These are phyloP conservation scores for Limnothrissa miodon DNA, from an alignment of 2,113 vertebrate species.

Conservation along the genomic window DNA sequence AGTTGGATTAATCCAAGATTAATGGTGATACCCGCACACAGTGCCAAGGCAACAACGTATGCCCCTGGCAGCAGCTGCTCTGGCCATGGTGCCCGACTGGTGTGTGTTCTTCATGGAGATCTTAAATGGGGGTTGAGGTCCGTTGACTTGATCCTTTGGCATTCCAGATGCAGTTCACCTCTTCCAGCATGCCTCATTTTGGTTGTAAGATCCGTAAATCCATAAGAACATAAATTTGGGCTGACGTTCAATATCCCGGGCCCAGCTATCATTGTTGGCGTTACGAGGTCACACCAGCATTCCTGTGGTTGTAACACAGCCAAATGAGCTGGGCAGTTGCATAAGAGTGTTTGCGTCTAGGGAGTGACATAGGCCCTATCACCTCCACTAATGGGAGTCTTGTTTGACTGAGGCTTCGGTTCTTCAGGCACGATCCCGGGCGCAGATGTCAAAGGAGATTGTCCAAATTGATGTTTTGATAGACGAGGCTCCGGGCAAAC, in stretches of 20 bases:
- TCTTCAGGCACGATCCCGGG: background rate
- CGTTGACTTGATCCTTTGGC: background rate
- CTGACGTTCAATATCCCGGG: too few relatives aligned
- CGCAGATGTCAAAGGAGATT: background rate
- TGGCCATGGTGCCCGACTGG: too few relatives aligned
- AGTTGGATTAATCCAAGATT: slow-evolving; percentile 27
- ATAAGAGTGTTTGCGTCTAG: background rate
- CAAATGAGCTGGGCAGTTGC: background rate
- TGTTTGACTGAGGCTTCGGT: background rate
- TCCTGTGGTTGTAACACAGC: background rate
- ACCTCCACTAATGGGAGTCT: background rate
- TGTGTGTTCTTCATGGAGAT: background rate
- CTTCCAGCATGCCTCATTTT: too few relatives aligned
- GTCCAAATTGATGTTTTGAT: background rate
- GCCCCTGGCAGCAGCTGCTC: too few relatives aligned
- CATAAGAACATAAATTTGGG: too few relatives aligned
- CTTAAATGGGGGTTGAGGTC: background rate
- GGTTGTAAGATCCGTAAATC: too few relatives aligned
- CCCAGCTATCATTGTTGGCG: too few relatives aligned
- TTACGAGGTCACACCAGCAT: background rate
- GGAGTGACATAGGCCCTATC: background rate
- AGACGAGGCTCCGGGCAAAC: background rate
- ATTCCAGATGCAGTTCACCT: too few relatives aligned
- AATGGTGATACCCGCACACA: slow-evolving; percentile 23
- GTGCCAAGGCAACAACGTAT: background rate